Evolutionary conservation across 2,888 invertebrate species (phyloP), one percentile per base, ranked within the genome.

Genomic region (Silvanus unidentatus): DNA sequence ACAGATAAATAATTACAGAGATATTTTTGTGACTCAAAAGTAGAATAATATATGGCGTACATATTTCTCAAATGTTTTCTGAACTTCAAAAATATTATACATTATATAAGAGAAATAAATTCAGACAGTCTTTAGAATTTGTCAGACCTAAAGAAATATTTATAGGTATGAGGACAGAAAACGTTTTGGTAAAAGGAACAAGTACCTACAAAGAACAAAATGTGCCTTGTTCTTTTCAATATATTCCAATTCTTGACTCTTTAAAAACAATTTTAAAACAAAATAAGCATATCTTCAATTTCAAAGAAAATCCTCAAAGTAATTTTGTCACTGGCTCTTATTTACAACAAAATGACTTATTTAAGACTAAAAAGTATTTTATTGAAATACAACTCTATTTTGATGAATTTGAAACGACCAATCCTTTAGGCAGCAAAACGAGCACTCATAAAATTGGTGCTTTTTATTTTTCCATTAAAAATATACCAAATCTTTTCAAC

Each of bases 391-490:
- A 39, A 30, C 2, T 44, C 12, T 55, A 50, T 43, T 52, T 43
- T 34, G 54, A 53, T 45, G 50, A 56, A n/a, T 51, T 56, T 41
- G 53, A 55, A 48, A 47, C 43, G 6, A 30, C 42, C 30, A 53
- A 54, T 14, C 57, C 54, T 16, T 36, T 55, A 28, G 55, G 54
- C 1, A 47, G 42, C 22, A 54, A 53, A 48, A 47, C 51, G 16
- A 47, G 52, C 10, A 13, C 39, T 27, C 47, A 56, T 43, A 57
- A 57, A 49, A 50, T 56, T 15, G 50, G 50, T 10, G 55, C 49
- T 11, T 16, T 52, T 35, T 57, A 56, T 48, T 45, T 53, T 42
- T 50, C 38, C 9, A 40, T 54, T 10, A 30, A 38, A 32, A 52
- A 50, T 46, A 43, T 58, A 28, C 49, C 48, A 30, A 16, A 32